These are phyloP conservation scores for Porphyrio hochstetteri DNA, from an alignment of 2,113 vertebrate species.

Conservation along the genomic window DNA sequence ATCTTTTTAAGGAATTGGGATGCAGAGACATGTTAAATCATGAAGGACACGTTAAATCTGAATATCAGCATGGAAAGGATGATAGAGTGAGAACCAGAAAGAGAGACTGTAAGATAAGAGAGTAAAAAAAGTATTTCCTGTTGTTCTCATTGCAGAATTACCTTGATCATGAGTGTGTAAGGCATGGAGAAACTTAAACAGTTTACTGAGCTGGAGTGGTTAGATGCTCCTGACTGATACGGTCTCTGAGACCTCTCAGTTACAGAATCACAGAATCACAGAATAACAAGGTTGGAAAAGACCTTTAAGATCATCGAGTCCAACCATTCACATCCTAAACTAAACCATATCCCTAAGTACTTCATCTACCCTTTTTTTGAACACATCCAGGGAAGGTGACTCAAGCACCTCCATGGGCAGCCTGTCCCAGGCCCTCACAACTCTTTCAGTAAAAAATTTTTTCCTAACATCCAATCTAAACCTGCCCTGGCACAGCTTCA, in stretches of 20 bases:
- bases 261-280: no score
- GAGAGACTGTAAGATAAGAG: neutral
- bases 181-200: neutral
- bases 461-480: no score
- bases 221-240: neutral
- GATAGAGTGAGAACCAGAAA: neutral
- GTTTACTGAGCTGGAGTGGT: accelerated
- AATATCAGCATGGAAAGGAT: neutral
- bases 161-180: neutral
- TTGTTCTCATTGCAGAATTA: neutral
- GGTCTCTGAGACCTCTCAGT: neutral
- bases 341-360: no score
- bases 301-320: no score
- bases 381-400: no score
- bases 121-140: neutral
- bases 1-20: neutral
- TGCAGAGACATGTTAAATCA: neutral
- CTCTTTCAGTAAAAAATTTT: no score
- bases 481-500: no score
- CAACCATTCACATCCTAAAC: no score
- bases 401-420: no score
- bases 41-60: neutral
- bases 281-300: no score
- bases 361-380: no score
- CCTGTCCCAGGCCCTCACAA: no score